Evolutionary conservation across 2,888 invertebrate species (phyloP).

Genomic region (Acheta domesticus): DNA sequence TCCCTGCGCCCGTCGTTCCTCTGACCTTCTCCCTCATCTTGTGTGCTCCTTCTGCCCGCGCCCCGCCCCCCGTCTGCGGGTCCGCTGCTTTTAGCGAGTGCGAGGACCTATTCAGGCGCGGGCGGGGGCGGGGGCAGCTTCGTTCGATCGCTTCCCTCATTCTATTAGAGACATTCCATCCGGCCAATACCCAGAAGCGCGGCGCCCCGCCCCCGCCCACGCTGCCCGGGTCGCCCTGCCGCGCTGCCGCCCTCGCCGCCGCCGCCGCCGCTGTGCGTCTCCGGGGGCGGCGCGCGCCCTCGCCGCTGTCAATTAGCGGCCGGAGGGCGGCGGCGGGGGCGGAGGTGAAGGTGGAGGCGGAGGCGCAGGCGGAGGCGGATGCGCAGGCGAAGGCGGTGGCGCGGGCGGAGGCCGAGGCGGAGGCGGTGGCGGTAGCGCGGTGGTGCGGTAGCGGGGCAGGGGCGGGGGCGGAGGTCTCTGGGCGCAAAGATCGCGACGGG

Average conservation of each 20-base stretch:
- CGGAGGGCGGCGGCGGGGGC: background rate
- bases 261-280: background rate
- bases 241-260: background rate
- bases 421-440: no score
- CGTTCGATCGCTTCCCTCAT: constrained; percentile 6
- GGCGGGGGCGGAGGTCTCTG: background rate
- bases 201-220: background rate
- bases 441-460: no score
- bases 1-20: background rate
- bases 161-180: constrained; percentile 18
- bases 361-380: no score
- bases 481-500: background rate
- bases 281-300: background rate
- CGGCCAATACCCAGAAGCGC: constrained; percentile 18
- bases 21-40: background rate
- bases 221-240: background rate
- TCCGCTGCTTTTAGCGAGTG: constrained; percentile 3
- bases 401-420: no score
- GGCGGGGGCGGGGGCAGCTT: background rate
- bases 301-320: constrained; percentile 8
- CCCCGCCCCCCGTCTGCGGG: background rate
- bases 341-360: no score
- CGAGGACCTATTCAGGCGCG: background rate
- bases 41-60: background rate
- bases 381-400: no score